Base-by-base conservation (phyloP, 2,113 vertebrate genomes). In the Hippopotamus amphibius region DNA sequence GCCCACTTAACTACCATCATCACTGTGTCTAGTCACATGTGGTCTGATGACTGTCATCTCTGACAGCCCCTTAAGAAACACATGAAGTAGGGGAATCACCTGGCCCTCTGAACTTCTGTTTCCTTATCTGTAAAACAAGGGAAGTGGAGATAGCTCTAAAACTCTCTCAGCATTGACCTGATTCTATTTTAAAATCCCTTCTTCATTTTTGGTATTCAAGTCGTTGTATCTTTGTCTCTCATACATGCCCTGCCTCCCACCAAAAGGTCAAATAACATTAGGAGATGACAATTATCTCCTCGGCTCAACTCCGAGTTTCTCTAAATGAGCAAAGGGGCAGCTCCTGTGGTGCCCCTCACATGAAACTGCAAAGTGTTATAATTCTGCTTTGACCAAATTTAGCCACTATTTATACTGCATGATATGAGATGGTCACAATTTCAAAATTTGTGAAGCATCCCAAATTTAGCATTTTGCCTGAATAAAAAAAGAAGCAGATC, bases 401-500 rank as follows among this genome's bases (percentile, higher is more conserved):
- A 88, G 15, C 46, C 63, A 46, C n/a, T n/a, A 24, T 69, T 69
- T 83, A 21, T 46, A 79, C 19, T 0, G 3, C 53, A 22, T 33
- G 33, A 59, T 76, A 19, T 30, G 43, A 48, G 21, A 57, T 63
- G 30, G 55, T 57, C 90, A 87, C 21, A 30, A 83, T 96, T 87
- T 93, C 59, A 87, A 46, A 80, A 10, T 74, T 74, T 83, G 33
- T 69, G 37, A 93, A 12, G 48, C 79, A 90, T 80, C 21, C 65
- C 61, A 95, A 80, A 83, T 63, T 79, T n/a, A 90, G 30, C 90
- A 41, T 87, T 96, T 87, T 68, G 22, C 26, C 88, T 65, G 55
- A 89, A 55, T 59, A 2, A 59, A 76, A 65, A 84, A 76, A 59
- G 33, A 30, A 90, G 30, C 50, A 82, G 50, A 88, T 37, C 13